Base-by-base conservation (phyloP, 2,113 vertebrate species). In the Phalacrocorax carbo region DNA sequence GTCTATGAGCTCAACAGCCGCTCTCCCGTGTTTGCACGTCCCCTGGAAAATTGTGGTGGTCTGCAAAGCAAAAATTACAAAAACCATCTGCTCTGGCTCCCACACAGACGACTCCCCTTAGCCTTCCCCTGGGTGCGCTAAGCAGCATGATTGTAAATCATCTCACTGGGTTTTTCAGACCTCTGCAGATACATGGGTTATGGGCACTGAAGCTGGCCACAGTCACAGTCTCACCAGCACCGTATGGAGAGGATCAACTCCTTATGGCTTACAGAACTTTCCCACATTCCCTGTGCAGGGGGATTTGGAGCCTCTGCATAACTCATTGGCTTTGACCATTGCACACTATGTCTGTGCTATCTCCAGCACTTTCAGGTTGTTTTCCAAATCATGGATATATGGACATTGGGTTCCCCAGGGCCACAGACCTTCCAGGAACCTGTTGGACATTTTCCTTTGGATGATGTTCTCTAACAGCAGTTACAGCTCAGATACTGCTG, bases 81-180 rank as follows among this genome's bases (percentile, higher is more conserved):
- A 86, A 42, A 5, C 3, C 88, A 86, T 91, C 89, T 95, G 87
- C 66, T 94, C 66, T 91, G 91, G 78, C 94, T 94, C 49, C 58
- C 42, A 64, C 44, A 42, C 83, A 72, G 48, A 70, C 27, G 48
- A 70, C 27, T 91, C 54, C 61, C 61, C 40, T 85, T 32, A 42
- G 49, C 57, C 62, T 73, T 85, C 81, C 84, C 48, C 57, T 17
- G 65, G 71, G 73, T 6, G 5, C 61, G 57, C 77, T 82, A 44
- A 64, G 65, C 52, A 92, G 55, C 40, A 29, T 0, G 0, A 44
- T 20, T 0, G 0, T 61, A 89, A 92, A 89, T 82, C 54, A 79
- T 42, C 46, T 46, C 65, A n/a, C 48, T 80, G 57, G 11, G 6
- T 27, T 82, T 81, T 65, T 49, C 61, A 79, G 58, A 25, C 40